Evolutionary conservation across 2,797 vertebrate species (phyloP).

Genomic region (Myotis planiceps): DNA sequence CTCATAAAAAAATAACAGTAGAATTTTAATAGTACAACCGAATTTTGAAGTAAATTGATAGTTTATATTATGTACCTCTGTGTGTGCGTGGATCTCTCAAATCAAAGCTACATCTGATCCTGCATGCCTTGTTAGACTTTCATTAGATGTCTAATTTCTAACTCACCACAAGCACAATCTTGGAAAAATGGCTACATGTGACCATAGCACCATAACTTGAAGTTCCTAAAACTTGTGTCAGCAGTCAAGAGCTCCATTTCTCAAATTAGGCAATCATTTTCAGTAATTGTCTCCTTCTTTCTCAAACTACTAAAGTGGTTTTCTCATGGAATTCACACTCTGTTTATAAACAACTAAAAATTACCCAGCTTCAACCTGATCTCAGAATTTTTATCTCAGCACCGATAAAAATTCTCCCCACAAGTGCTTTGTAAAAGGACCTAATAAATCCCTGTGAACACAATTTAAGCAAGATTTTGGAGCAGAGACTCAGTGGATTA

Average conservation of each 20-base stretch:
- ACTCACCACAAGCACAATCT: neutral
- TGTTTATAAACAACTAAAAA: constrained; percentile 41
- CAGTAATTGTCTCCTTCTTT: constrained; percentile 1
- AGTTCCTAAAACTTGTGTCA: neutral
- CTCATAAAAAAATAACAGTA: neutral
- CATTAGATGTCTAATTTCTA: neutral
- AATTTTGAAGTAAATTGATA: neutral
- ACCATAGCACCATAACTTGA: neutral
- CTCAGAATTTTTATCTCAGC: neutral
- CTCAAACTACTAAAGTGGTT: neutral
- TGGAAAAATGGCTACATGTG: neutral
- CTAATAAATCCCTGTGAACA: constrained; percentile 18
- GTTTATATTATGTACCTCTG: neutral
- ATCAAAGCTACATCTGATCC: neutral
- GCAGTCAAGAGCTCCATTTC: neutral
- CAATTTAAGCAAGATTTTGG: neutral
- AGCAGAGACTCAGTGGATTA: neutral
- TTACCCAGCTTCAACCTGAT: neutral
- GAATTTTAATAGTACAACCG: neutral
- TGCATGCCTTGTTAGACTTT: neutral
- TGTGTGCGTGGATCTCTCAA: neutral
- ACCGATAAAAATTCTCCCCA: constrained; percentile 38
- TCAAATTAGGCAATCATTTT: constrained; percentile 38
- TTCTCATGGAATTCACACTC: neutral
- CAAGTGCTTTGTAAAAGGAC: constrained; percentile 37